Percentiles rank a stretch among this genome's conserved stretches.
These are phyloP conservation scores for Tachysurus vachellii DNA, from an alignment of 2,113 vertebrate genomes.

Conservation along the genomic window DNA sequence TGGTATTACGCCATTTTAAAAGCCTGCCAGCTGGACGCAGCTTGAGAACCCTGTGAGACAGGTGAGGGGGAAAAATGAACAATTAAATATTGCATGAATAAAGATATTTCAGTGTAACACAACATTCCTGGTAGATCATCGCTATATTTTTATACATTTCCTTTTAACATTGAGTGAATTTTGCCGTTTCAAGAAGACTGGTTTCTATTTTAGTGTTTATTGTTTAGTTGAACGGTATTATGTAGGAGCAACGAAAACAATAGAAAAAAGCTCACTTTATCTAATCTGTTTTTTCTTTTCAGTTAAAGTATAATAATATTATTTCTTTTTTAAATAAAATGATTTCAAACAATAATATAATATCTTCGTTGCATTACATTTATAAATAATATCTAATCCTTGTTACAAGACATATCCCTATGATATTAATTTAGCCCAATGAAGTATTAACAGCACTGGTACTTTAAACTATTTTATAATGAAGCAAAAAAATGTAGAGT, in stretches of 20 bases:
- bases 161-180: background rate
- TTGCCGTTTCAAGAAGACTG: background rate
- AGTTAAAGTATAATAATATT: background rate
- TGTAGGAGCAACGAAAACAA: too few species aligned
- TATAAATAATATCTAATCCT: too few species aligned
- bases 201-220: background rate
- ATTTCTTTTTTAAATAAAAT: background rate
- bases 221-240: background rate
- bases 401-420: background rate
- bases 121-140: slow-evolving; percentile 66
- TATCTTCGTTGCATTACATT: background rate
- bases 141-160: background rate
- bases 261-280: background rate
- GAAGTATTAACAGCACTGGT: background rate
- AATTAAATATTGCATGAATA: slow-evolving; percentile 83
- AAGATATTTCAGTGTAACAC: slow-evolving; percentile 88
- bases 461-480: background rate
- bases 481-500: background rate
- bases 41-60: slow-evolving; percentile 88
- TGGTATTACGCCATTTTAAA: slow-evolving; percentile 93
- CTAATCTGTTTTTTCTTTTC: background rate
- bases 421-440: background rate
- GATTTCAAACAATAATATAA: background rate
- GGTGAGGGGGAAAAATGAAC: slow-evolving; percentile 65
- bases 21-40: slow-evolving; percentile 88